Percentiles rank a stretch among this genome's conserved stretches.
phyloP scores from a whole-genome alignment of 2,888 invertebrate genomes.

The Lamellibrachia satsuma region DNA sequence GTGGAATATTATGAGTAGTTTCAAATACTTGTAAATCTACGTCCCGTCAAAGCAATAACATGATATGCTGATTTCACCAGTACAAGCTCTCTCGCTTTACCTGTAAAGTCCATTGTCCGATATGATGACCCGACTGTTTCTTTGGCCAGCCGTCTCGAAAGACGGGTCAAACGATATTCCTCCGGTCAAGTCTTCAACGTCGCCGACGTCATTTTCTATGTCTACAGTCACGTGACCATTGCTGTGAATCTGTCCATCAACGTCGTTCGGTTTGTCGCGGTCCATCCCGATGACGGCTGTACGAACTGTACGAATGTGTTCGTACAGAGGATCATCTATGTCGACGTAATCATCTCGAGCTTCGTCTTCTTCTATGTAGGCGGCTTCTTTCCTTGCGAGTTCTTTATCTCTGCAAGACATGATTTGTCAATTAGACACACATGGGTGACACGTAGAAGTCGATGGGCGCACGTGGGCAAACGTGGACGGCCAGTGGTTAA shows the following conservation, averaged over 20 bases:
- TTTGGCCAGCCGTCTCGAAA: background rate
- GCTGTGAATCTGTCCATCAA: background rate
- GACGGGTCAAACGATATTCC: background rate
- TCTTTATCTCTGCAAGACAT: background rate
- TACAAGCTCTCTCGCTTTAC: background rate
- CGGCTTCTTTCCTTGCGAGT: background rate
- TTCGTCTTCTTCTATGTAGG: background rate
- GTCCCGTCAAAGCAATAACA: too few relatives aligned
- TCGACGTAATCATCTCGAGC: background rate
- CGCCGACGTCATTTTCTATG: slow-evolving; percentile 5
- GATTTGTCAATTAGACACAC: background rate
- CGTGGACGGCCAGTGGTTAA: too few relatives aligned
- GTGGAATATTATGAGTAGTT: too few relatives aligned
- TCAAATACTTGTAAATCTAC: too few relatives aligned
- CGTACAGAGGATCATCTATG: background rate
- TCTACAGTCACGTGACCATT: background rate
- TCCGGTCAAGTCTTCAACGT: background rate
- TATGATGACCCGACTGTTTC: background rate
- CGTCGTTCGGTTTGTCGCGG: background rate
- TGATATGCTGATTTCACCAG: background rate
- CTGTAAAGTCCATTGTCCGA: background rate
- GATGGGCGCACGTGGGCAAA: too few relatives aligned
- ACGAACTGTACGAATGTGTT: background rate
- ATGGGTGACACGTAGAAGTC: too few relatives aligned
- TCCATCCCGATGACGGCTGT: background rate